These are phyloP conservation scores for Tichodroma muraria DNA, from an alignment of 2,113 vertebrate genomes.

Conservation along the genomic window DNA sequence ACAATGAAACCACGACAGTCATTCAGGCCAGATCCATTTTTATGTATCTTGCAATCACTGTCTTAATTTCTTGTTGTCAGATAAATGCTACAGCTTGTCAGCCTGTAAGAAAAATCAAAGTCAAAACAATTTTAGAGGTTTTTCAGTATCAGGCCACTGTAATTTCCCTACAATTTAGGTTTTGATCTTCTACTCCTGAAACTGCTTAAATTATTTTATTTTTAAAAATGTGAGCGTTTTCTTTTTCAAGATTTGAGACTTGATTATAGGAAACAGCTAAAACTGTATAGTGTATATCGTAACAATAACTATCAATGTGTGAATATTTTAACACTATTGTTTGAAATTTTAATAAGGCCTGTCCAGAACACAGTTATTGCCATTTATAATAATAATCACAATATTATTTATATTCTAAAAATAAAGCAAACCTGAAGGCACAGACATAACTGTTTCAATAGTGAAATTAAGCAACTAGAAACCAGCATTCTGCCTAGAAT, in stretches of 20 bases:
- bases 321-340: conserved; percentile 40
- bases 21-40: conserved; percentile 55
- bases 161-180: neutral
- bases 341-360: conserved; percentile 44
- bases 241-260: conserved; percentile 11
- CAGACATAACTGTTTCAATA: neutral
- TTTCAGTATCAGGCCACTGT: neutral
- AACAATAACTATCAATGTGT: conserved; percentile 50
- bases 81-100: neutral
- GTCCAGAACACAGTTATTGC: conserved; percentile 66
- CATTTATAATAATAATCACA: neutral
- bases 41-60: conserved; percentile 11
- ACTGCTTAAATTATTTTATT: neutral
- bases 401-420: neutral
- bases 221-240: neutral
- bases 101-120: neutral
- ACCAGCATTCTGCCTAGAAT: neutral
- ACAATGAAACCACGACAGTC: too few species aligned
- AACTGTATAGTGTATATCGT: neutral
- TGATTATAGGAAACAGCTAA: neutral
- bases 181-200: neutral
- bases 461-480: neutral
- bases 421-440: conserved; percentile 10
- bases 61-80: conserved; percentile 4
- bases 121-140: neutral